Evolutionary conservation across 37 sponge, comb jelly and placozoan genomes (phyloP).

Genomic region (Haliclona indistincta): DNA sequence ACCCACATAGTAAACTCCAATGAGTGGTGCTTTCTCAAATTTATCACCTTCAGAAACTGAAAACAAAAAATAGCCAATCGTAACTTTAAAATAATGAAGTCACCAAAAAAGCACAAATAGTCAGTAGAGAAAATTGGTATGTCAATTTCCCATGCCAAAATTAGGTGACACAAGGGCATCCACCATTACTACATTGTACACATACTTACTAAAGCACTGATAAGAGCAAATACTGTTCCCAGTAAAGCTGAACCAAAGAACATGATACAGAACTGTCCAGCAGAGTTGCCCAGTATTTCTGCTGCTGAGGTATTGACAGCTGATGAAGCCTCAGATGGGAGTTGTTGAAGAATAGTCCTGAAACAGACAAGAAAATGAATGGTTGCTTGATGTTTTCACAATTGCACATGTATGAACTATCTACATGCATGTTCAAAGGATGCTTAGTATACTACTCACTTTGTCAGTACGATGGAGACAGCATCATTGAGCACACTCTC

Average conservation of each 20-base stretch:
- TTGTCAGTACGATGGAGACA: slow-evolving; percentile 96
- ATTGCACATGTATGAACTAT: neutral
- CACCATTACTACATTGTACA: neutral
- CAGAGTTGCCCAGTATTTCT: slow-evolving; percentile 42
- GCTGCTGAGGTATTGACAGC: slow-evolving; percentile 12
- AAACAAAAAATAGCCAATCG: neutral
- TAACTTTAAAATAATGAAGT: neutral
- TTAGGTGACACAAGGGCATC: neutral
- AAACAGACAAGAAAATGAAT: neutral
- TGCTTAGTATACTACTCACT: slow-evolving; percentile 52
- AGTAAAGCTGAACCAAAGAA: slow-evolving; percentile 81
- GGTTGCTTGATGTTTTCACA: neutral
- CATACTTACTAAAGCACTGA: slow-evolving; percentile 78
- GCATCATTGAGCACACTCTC: slow-evolving; percentile 98
- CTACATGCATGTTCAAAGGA: neutral
- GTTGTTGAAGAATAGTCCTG: slow-evolving; percentile 53
- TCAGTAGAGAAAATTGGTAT: neutral
- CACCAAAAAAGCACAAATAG: neutral
- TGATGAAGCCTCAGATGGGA: slow-evolving; percentile 1
- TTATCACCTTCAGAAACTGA: slow-evolving; percentile 75
- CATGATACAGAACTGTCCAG: slow-evolving; percentile 84
- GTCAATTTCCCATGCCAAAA: neutral
- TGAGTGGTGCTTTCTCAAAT: slow-evolving; percentile 72
- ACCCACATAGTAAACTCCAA: slow-evolving; percentile 89
- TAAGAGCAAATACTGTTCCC: slow-evolving; percentile 76